These are phyloP conservation scores for Clarias platycephalus DNA, from an alignment of 2,797 vertebrate genomes.

Conservation along the genomic window DNA sequence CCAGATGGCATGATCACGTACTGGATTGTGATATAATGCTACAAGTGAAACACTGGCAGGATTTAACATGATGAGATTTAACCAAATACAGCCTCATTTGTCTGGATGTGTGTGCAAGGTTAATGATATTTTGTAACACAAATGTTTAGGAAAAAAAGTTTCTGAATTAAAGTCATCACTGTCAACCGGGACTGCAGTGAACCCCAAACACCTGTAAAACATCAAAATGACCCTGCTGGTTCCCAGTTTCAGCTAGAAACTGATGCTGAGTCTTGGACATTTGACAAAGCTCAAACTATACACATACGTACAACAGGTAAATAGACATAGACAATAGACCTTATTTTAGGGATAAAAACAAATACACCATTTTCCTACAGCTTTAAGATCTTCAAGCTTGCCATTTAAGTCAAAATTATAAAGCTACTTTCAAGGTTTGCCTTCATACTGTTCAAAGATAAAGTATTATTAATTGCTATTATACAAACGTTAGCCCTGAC, in stretches of 20 bases:
- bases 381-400: no score
- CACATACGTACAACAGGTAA: constrained; percentile 7
- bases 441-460: no score
- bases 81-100: not conserved
- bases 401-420: no score
- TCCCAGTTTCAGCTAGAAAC: not conserved
- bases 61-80: no score
- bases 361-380: not conserved
- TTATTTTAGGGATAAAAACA: no score
- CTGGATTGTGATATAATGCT: not conserved
- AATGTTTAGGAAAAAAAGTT: not conserved
- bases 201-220: not conserved
- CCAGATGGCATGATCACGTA: not conserved
- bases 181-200: not conserved
- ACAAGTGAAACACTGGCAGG: not conserved
- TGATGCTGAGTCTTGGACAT: not conserved
- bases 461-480: no score
- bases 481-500: no score
- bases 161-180: not conserved
- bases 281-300: constrained; percentile 31
- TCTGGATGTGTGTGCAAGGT: not conserved
- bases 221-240: not conserved
- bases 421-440: no score
- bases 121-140: not conserved
- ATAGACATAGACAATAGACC: no score